Evolutionary conservation across 1,140 invertebrate genomes (phyloP).

Genomic region (Papilio polyxenes): DNA sequence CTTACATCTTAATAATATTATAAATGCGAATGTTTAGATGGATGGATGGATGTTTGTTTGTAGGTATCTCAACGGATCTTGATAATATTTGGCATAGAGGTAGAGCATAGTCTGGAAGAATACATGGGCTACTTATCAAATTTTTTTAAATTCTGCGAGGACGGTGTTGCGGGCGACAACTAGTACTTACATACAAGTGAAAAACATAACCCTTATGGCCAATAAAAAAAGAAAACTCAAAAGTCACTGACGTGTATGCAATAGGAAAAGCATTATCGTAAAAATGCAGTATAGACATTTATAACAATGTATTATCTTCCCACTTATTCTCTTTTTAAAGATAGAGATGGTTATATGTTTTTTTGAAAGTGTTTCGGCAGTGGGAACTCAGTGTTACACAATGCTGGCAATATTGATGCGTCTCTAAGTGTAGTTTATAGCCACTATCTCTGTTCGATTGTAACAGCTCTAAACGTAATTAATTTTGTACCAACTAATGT

Average conservation of each 20-base stretch:
- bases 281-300: background rate
- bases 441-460: conserved; percentile 2
- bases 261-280: no score
- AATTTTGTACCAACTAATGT: conserved; percentile 14
- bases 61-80: no score
- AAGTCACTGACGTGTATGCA: no score
- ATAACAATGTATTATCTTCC: background rate
- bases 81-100: no score
- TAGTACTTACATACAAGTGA: no score
- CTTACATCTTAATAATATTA: no score
- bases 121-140: no score
- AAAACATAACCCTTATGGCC: background rate
- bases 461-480: conserved; percentile 9
- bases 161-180: no score
- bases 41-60: no score
- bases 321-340: background rate
- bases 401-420: background rate
- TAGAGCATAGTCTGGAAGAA: no score
- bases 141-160: no score
- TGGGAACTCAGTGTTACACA: background rate
- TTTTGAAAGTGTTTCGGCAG: background rate
- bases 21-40: no score
- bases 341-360: background rate
- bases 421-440: conserved; percentile 15
- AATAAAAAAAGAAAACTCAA: background rate